phyloP scores from a whole-genome alignment of 2,113 vertebrate genomes.

The Leptosomus discolor region DNA sequence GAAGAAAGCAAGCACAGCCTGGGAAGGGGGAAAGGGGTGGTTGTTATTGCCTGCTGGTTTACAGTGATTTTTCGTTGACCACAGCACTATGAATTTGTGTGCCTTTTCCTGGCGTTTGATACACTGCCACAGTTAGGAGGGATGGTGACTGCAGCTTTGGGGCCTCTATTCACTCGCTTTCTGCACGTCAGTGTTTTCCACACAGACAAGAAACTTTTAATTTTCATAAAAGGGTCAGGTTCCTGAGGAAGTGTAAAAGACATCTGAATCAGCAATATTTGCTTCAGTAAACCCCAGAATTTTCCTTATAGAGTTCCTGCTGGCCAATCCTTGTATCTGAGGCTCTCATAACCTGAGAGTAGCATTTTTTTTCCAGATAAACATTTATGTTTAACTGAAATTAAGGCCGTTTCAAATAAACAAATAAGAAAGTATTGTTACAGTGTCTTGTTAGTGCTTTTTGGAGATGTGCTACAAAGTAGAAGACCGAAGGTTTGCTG shows the following conservation, averaged over 20 bases:
- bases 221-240: constrained; percentile 25
- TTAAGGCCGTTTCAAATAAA: background rate
- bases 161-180: background rate
- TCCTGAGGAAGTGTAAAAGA: background rate
- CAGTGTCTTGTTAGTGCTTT: background rate
- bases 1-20: background rate
- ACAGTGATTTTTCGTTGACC: background rate
- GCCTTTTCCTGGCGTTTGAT: background rate
- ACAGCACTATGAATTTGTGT: background rate
- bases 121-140: background rate
- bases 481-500: background rate
- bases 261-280: background rate
- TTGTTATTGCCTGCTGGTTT: background rate
- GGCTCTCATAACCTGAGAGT: background rate
- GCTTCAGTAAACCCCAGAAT: background rate
- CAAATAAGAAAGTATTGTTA: background rate
- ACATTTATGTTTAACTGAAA: background rate
- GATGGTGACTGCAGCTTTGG: background rate
- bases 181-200: background rate
- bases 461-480: background rate
- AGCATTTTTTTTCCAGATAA: background rate
- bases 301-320: background rate
- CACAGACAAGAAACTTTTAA: background rate
- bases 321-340: background rate
- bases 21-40: background rate